Evolutionary conservation across 2,888 invertebrate genomes (phyloP).

Genomic region (Subacronicta megacephala): DNA sequence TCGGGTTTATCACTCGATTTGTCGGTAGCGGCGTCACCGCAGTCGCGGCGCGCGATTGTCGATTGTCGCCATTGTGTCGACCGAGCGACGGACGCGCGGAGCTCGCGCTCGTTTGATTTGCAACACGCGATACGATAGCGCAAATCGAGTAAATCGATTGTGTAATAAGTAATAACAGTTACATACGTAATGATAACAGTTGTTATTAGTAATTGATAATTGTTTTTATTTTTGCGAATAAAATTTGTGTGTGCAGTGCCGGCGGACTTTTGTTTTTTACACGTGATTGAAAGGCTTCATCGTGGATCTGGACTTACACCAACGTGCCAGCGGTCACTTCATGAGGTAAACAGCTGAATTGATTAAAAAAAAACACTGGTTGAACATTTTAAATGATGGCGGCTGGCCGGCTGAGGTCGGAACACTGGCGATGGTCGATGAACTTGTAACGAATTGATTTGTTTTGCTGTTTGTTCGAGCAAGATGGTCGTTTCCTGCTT

Average conservation of each 20-base stretch:
- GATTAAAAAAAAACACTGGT: constrained; percentile 19
- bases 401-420: constrained; percentile 34
- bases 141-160: constrained; percentile 75
- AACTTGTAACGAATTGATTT: constrained; percentile 66
- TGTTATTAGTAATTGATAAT: constrained; percentile 58
- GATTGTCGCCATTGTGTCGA: constrained; percentile 88
- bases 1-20: constrained; percentile 87
- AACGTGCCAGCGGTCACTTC: constrained; percentile 94
- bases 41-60: constrained; percentile 86
- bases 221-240: constrained; percentile 55
- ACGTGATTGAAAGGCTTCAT: constrained; percentile 86
- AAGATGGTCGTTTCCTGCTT: constrained; percentile 40
- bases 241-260: constrained; percentile 69
- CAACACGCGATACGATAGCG: constrained; percentile 76
- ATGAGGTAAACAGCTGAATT: constrained; percentile 88
- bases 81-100: constrained; percentile 79
- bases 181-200: constrained; percentile 67
- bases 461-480: constrained; percentile 57
- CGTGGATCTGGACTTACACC: constrained; percentile 94
- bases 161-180: constrained; percentile 70
- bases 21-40: constrained; percentile 84
- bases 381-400: constrained; percentile 29
- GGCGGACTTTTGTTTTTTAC: constrained; percentile 65
- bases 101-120: constrained; percentile 76
- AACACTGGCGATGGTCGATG: constrained; percentile 62